Evolutionary conservation across 2,888 invertebrate genomes (phyloP).

Genomic region (Eurois occulta): DNA sequence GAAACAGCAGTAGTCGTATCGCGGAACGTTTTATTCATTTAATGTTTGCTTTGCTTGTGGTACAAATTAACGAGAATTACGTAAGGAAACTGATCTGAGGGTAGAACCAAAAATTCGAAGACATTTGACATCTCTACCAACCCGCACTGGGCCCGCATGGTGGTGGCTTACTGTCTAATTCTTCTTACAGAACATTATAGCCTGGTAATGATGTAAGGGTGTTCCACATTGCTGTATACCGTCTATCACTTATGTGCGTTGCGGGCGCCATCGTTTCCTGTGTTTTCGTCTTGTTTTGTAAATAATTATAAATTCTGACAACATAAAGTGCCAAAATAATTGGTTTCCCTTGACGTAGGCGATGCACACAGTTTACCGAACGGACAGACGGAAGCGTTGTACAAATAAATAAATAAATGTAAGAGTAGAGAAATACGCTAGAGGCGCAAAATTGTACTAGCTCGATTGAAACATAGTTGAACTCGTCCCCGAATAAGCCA

Average conservation of each 20-base stretch:
- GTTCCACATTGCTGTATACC: conserved; percentile 16
- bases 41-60: not conserved
- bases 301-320: conserved; percentile 44
- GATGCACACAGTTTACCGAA: conserved; percentile 38
- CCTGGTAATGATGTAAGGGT: not conserved
- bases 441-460: not conserved
- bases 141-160: not conserved
- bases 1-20: not conserved
- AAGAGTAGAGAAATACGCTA: conserved; percentile 1
- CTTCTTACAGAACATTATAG: not conserved
- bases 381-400: conserved; percentile 12
- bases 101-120: not conserved
- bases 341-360: conserved; percentile 29
- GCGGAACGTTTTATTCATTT: not conserved
- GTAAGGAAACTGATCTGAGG: not conserved
- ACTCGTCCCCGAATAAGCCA: not conserved
- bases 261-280: not conserved
- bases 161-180: not conserved
- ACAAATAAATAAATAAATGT: conserved; percentile 40
- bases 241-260: not conserved
- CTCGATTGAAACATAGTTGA: not conserved
- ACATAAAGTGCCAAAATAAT: conserved; percentile 42
- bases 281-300: conserved; percentile 35
- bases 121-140: not conserved
- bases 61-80: not conserved